Evolutionary conservation across 2,888 invertebrate genomes (phyloP).

Genomic region (Cerastis rubricosa): DNA sequence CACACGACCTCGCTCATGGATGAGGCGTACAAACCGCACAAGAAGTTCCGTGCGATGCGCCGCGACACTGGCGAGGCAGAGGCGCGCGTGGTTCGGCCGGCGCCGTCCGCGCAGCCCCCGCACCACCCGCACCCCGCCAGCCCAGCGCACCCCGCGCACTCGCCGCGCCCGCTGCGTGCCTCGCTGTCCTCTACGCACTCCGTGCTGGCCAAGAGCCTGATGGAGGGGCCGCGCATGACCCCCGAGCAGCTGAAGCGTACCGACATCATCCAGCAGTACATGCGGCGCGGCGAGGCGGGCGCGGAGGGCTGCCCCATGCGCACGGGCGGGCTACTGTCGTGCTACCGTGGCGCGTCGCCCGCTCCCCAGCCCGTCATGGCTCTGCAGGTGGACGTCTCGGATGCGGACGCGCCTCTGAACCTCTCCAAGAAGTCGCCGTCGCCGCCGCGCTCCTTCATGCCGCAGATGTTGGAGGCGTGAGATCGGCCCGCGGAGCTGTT

Average conservation of each 20-base stretch:
- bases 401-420: slow-evolving; percentile 96
- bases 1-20: slow-evolving; percentile 98
- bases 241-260: slow-evolving; percentile 97
- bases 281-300: slow-evolving; percentile 94
- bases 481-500: slow-evolving; percentile 88
- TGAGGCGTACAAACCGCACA: slow-evolving; percentile 98
- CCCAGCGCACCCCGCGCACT: slow-evolving; percentile 87
- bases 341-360: slow-evolving; percentile 85
- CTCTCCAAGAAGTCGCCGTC: slow-evolving; percentile 96
- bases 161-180: slow-evolving; percentile 89
- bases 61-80: slow-evolving; percentile 96
- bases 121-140: slow-evolving; percentile 87
- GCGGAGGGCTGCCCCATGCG: slow-evolving; percentile 88
- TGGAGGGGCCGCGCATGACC: slow-evolving; percentile 98
- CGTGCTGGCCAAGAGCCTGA: slow-evolving; percentile 96
- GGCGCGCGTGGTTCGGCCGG: slow-evolving; percentile 81
- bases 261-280: slow-evolving; percentile 97
- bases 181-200: slow-evolving; percentile 96
- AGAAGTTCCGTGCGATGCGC: slow-evolving; percentile 97
- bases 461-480: slow-evolving; percentile 92
- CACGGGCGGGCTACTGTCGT: slow-evolving; percentile 79
- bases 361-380: slow-evolving; percentile 88
- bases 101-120: slow-evolving; percentile 90
- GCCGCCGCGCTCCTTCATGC: slow-evolving; percentile 91
- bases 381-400: slow-evolving; percentile 95